phyloP scores from a whole-genome alignment of 2,888 invertebrate species.

The Drosophila paranaensis region DNA sequence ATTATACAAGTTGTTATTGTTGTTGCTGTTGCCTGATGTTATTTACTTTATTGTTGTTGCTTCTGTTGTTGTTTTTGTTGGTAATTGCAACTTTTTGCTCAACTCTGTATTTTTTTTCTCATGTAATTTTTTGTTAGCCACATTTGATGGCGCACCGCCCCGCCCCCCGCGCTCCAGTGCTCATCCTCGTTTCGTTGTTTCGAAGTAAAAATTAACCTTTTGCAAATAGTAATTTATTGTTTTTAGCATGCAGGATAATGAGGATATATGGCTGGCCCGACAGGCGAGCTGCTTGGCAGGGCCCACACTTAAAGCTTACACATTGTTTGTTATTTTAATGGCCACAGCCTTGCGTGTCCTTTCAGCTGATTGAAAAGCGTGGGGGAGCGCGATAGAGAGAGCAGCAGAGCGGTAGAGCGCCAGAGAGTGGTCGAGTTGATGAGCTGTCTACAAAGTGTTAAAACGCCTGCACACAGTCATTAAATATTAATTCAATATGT shows the following conservation, averaged over 20 bases:
- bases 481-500: conserved; percentile 68
- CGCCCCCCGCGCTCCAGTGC: background rate
- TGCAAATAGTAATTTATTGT: conserved; percentile 80
- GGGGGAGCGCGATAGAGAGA: background rate
- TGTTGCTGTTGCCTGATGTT: conserved; percentile 31
- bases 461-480: conserved; percentile 74
- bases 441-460: conserved; percentile 69
- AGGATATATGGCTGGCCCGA: conserved; percentile 63
- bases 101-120: conserved; percentile 33
- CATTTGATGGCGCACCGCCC: conserved; percentile 46
- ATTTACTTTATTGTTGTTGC: conserved; percentile 60
- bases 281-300: conserved; percentile 6
- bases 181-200: conserved; percentile 34
- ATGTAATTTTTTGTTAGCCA: conserved; percentile 63
- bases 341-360: conserved; percentile 66
- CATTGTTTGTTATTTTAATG: conserved; percentile 64
- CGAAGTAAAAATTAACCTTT: conserved; percentile 77
- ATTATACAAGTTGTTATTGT: conserved; percentile 34
- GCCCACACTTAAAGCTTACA: conserved; percentile 49
- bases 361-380: conserved; percentile 66
- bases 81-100: conserved; percentile 68
- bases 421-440: conserved; percentile 17
- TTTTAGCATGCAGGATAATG: conserved; percentile 76
- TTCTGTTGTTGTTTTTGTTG: conserved; percentile 37
- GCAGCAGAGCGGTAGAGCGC: background rate